A percentile compares a stretch with the other conserved stretches of the same genome.
Evolutionary conservation across 2,113 vertebrate species (phyloP).

Genomic region (Mormoops blainvillei): DNA sequence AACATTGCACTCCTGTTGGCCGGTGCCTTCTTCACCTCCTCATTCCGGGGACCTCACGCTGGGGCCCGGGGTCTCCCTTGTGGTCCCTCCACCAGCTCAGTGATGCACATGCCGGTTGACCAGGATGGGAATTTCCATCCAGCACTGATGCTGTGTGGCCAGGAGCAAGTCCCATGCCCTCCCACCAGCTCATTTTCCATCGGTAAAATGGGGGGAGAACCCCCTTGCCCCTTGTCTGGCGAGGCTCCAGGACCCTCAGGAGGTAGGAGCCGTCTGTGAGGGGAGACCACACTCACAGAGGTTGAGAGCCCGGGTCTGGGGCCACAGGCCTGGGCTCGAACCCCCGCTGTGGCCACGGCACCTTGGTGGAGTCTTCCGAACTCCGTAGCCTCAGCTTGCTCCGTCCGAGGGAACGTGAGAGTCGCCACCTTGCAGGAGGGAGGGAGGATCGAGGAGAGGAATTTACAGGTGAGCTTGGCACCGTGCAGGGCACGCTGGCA

Average conservation of each 20-base stretch:
- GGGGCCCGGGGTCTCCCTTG: background rate
- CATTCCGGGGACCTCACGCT: background rate
- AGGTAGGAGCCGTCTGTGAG: background rate
- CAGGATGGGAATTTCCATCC: rapidly evolving
- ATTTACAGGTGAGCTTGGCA: rapidly evolving
- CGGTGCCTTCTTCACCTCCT: background rate
- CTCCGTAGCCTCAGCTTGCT: background rate
- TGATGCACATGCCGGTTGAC: rapidly evolving
- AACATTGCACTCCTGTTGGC: background rate
- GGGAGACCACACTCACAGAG: background rate
- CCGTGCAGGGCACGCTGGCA: background rate
- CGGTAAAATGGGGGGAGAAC: rapidly evolving
- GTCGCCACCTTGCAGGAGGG: background rate
- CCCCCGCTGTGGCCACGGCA: rapidly evolving
- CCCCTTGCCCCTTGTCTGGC: no score
- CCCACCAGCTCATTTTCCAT: background rate
- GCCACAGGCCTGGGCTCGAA: rapidly evolving
- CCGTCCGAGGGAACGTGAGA: background rate
- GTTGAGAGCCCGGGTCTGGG: background rate
- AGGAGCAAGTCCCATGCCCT: rapidly evolving
- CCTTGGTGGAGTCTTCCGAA: background rate
- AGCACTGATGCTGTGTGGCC: background rate
- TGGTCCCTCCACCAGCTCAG: background rate
- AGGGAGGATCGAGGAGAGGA: rapidly evolving
- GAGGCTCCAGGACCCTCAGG: background rate